Base-by-base conservation (phyloP, 2,797 vertebrate genomes). In the Mergus octosetaceus region DNA sequence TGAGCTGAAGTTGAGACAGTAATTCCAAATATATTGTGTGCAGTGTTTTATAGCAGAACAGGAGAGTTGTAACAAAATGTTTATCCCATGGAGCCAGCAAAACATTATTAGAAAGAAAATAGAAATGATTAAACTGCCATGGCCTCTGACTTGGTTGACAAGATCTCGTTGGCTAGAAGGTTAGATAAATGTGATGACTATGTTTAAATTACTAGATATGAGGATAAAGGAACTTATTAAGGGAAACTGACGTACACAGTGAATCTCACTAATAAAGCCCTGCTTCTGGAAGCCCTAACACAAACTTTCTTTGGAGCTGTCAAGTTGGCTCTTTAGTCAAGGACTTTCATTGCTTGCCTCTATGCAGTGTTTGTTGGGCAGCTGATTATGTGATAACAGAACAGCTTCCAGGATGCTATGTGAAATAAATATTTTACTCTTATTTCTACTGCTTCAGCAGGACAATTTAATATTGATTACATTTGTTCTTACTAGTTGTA, bases 281-380 rank as follows among this genome's bases (percentile, higher is more conserved):
- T 66, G 45, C 76, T 72, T 74, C 57, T 54, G 69, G 74, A 74
- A 80, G 85, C 91, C 94, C 89, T 91, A 90, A 91, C 77, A 92
- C 45, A 70, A 64, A 85, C 51, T 89, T 91, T 60, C 79, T 96
- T 91, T 85, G 66, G 74, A 94, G 80, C 74, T 94, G 87, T 82
- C 86, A 95, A 51, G 83, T 36, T 7, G 7, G 30, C 75, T 90
- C 66, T 91, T 82, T 75, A 93, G 87, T 83, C 87, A 53, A 45
- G 92, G 86, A 24, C 60, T 95, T 94, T 93, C 94, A 94, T 82
- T 90, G 76, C 92, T 90, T 68, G 87, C 76, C 74, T 87, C 75
- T 90, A 3, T 94, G 87, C 80, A 70, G 4, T 47, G 73, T 94
- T 93, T 93, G 92, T 87, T 47, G 76, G 85, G 70, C 61, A 85